phyloP scores from a whole-genome alignment of 2,797 vertebrate genomes.

The Sebastes nivosus region DNA sequence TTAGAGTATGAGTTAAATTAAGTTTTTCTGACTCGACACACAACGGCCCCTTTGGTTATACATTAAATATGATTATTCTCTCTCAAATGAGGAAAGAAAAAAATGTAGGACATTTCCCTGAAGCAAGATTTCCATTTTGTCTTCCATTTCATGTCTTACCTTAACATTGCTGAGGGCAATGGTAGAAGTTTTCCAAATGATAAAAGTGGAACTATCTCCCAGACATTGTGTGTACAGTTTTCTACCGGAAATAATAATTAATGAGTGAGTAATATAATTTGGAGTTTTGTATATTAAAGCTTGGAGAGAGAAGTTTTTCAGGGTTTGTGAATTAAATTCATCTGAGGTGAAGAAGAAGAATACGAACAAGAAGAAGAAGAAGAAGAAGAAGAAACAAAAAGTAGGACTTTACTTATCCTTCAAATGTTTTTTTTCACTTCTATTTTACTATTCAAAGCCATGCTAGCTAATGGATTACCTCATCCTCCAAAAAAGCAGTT shows the following conservation, averaged over 20 bases:
- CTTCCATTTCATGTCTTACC: constrained; percentile 57
- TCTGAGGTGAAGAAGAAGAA: constrained; percentile 26
- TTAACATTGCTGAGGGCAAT: constrained; percentile 45
- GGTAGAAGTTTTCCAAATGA: constrained; percentile 45
- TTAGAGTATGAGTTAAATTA: constrained; percentile 11
- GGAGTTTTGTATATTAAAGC: constrained; percentile 43
- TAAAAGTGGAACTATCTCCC: constrained; percentile 45
- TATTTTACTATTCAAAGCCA: constrained; percentile 73
- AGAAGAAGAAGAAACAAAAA: constrained; percentile 46
- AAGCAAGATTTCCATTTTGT: constrained; percentile 49
- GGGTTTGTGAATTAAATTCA: constrained; percentile 59
- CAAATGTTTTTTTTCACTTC: constrained; percentile 39
- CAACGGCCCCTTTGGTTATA: constrained; percentile 16
- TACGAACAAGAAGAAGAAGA: constrained; percentile 21
- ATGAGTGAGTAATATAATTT: constrained; percentile 58
- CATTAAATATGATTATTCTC: constrained; percentile 51
- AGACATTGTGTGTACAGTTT: constrained; percentile 48
- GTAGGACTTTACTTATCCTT: constrained; percentile 53
- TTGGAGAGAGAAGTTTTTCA: constrained; percentile 40
- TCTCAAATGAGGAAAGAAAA: constrained; percentile 31
- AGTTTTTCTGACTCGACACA: constrained; percentile 1
- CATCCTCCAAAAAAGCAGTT: constrained; percentile 75
- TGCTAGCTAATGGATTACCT: constrained; percentile 79
- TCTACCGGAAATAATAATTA: constrained; percentile 62
- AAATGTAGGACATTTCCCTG: constrained; percentile 50